Conservation (phyloP, 2,888 invertebrate genomes). For the Hypselothyrea guttata region DNA sequence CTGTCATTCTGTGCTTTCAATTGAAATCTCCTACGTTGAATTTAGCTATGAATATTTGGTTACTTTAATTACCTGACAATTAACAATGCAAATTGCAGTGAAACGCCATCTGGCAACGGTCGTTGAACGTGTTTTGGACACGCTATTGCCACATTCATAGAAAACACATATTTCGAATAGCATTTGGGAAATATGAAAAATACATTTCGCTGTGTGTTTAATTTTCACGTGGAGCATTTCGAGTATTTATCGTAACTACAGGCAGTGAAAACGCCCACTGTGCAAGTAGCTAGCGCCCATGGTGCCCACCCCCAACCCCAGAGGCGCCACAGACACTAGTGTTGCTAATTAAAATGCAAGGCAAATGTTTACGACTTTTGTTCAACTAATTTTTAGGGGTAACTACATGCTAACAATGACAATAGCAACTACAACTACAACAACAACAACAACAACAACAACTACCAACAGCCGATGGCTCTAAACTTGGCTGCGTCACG, state of each 20-base stretch:
- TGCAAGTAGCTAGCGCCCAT: no score
- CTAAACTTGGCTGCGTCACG: slow-evolving; percentile 59
- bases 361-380: slow-evolving; percentile 52
- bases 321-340: slow-evolving; percentile 26
- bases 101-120: slow-evolving; percentile 53
- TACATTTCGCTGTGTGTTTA: slow-evolving; percentile 51
- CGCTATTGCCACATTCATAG: slow-evolving; percentile 32
- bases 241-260: slow-evolving; percentile 37
- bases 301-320: neutral
- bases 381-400: slow-evolving; percentile 65
- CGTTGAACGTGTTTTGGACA: slow-evolving; percentile 46
- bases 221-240: slow-evolving; percentile 49
- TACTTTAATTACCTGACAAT: slow-evolving; percentile 51
- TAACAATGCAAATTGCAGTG: slow-evolving; percentile 65
- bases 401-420: slow-evolving; percentile 30
- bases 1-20: slow-evolving; percentile 34
- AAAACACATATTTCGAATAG: slow-evolving; percentile 31
- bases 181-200: slow-evolving; percentile 40
- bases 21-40: slow-evolving; percentile 11
- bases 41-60: slow-evolving; percentile 20
- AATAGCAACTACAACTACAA: slow-evolving; percentile 22
- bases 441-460: slow-evolving; percentile 17
- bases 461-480: slow-evolving; percentile 11
- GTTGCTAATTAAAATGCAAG: slow-evolving; percentile 66
- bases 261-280: slow-evolving; percentile 18